Percentiles rank a stretch among this genome's conserved stretches.
These are phyloP conservation scores for Ametastegia equiseti DNA, from an alignment of 2,888 invertebrate genomes.

Conservation along the genomic window DNA sequence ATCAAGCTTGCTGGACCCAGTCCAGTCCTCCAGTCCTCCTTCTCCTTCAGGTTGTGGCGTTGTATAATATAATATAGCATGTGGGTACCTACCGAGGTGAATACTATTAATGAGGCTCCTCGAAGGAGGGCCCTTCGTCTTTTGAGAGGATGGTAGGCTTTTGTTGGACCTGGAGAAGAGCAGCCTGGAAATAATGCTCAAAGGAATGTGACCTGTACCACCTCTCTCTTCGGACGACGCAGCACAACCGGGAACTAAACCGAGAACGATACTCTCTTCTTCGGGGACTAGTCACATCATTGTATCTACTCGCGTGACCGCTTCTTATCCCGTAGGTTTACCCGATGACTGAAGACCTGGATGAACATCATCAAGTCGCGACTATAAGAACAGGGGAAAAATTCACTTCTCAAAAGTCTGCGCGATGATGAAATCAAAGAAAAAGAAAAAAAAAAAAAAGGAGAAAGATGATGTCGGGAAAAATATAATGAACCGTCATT, in stretches of 20 bases:
- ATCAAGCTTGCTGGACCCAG: conserved; percentile 10
- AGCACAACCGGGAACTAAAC: conserved; percentile 7
- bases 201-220: conserved; percentile 75
- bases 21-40: not conserved
- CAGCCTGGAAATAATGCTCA: conserved; percentile 72
- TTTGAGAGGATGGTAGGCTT: conserved; percentile 60
- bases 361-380: not conserved
- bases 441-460: not conserved
- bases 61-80: no score
- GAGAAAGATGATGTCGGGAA: not conserved
- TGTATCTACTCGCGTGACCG: conserved; percentile 16
- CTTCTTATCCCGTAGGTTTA: not conserved
- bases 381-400: not conserved
- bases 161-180: conserved; percentile 68
- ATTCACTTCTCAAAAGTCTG: not conserved
- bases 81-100: conserved; percentile 63
- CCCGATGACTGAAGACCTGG: not conserved
- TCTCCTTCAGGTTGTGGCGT: conserved; percentile 61
- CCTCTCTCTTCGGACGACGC: conserved; percentile 58
- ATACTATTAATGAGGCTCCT: conserved; percentile 72
- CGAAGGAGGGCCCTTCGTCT: conserved; percentile 42
- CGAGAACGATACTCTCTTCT: not conserved
- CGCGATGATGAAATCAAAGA: not conserved
- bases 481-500: not conserved
- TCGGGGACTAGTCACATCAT: not conserved